A percentile compares a stretch with the other conserved stretches of the same genome.
phyloP scores from a whole-genome alignment of 2,113 vertebrate species.

The Nibea coibor region DNA sequence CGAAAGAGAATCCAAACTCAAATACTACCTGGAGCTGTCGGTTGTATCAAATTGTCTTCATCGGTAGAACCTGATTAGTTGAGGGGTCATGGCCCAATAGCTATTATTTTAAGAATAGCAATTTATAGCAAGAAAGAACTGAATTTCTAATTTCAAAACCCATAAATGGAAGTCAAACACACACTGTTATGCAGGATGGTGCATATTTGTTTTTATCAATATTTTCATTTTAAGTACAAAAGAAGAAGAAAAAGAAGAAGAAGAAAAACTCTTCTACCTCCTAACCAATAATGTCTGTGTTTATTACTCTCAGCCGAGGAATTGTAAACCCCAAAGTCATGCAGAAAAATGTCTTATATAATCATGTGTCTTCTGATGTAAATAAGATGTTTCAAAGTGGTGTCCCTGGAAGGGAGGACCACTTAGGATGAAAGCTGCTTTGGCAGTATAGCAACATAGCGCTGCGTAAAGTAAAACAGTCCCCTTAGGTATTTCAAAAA shows the following conservation, averaged over 20 bases:
- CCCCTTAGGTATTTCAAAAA: neutral
- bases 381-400: constrained; percentile 13
- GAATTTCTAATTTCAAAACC: neutral
- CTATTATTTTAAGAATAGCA: neutral
- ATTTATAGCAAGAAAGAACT: neutral
- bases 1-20: neutral
- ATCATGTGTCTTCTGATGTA: constrained; percentile 1
- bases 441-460: constrained; percentile 3
- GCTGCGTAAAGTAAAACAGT: constrained; percentile 3
- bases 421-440: constrained; percentile 29
- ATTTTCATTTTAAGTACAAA: neutral
- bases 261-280: neutral
- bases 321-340: neutral
- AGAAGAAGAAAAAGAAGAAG: too few species aligned
- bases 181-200: neutral
- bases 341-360: constrained; percentile 5
- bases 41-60: neutral
- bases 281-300: neutral
- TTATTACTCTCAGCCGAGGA: neutral
- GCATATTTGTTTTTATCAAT: neutral
- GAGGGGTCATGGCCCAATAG: neutral
- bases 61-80: neutral
- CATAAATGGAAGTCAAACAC: neutral
- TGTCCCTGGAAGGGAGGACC: neutral
- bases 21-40: neutral